Conservation (phyloP, 2,888 invertebrate genomes). For the Dryococelus australis region DNA sequence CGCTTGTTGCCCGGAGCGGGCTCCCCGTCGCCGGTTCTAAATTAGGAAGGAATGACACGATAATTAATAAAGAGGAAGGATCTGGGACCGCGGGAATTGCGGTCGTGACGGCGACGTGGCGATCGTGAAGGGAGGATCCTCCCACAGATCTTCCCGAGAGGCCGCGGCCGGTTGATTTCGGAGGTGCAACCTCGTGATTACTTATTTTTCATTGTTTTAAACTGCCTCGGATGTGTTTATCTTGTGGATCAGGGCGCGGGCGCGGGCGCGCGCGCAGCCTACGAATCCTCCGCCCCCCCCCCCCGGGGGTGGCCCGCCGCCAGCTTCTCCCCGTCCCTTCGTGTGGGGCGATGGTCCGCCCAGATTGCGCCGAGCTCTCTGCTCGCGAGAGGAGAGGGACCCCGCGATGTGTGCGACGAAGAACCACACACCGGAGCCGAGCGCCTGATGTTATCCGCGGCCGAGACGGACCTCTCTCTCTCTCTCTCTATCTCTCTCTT, state of each 20-base stretch:
- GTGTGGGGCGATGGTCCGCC: background rate
- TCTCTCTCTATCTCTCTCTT: too few relatives aligned
- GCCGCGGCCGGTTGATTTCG: background rate
- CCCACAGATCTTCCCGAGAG: background rate
- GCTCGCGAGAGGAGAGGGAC: background rate
- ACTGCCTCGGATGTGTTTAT: constrained; percentile 22
- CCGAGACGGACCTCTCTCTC: too few relatives aligned
- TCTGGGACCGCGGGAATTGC: background rate
- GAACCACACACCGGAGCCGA: too few relatives aligned
- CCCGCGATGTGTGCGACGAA: background rate
- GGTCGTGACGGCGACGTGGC: background rate
- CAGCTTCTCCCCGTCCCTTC: background rate
- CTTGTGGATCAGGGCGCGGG: constrained; percentile 19
- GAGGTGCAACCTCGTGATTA: constrained; percentile 21
- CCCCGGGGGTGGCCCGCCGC: too few relatives aligned
- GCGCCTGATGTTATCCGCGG: too few relatives aligned
- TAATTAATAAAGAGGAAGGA: constrained; percentile 23
- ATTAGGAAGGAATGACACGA: constrained; percentile 23
- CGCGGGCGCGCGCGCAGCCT: too few relatives aligned
- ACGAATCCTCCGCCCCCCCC: too few relatives aligned
- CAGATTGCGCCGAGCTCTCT: background rate
- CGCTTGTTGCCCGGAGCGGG: background rate
- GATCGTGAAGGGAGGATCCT: background rate
- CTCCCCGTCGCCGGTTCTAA: background rate
- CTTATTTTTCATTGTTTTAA: constrained; percentile 30